These are phyloP conservation scores for Hypothenemus hampei DNA, from an alignment of 1,140 invertebrate species.

Conservation along the genomic window DNA sequence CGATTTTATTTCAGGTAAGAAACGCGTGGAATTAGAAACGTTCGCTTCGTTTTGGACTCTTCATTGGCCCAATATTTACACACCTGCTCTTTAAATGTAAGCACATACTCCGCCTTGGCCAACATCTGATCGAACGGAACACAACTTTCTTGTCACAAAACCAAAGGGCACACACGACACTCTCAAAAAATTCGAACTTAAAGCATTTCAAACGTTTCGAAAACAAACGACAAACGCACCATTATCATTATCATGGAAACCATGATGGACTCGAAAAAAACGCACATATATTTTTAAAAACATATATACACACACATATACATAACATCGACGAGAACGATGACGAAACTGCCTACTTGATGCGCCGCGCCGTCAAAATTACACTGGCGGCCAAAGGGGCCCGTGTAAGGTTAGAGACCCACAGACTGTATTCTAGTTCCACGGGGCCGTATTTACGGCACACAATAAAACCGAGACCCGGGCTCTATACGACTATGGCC, in stretches of 20 bases:
- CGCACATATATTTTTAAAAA: background rate
- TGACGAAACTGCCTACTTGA: constrained; percentile 24
- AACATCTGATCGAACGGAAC: constrained; percentile 2
- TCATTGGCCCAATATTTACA: constrained; percentile 17
- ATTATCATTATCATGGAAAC: no score
- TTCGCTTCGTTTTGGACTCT: no score
- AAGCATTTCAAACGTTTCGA: no score
- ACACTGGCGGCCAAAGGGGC: constrained; percentile 32
- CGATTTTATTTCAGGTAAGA: constrained; percentile 8
- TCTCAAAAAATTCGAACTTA: no score
- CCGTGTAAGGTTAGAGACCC: constrained; percentile 35
- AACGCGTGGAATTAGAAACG: background rate
- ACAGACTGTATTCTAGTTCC: constrained; percentile 36
- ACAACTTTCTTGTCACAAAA: no score
- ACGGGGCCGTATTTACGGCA: constrained; percentile 38
- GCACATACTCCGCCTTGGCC: constrained; percentile 13
- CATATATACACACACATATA: background rate
- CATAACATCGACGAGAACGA: background rate
- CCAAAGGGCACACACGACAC: no score
- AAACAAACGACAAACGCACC: no score
- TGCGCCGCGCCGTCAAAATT: constrained; percentile 30
- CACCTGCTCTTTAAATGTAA: constrained; percentile 22
- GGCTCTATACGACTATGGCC: constrained; percentile 15
- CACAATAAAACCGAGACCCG: constrained; percentile 34
- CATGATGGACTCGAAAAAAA: no score